phyloP scores from a whole-genome alignment of 2,888 invertebrate species.

The Pedicia rivosa region DNA sequence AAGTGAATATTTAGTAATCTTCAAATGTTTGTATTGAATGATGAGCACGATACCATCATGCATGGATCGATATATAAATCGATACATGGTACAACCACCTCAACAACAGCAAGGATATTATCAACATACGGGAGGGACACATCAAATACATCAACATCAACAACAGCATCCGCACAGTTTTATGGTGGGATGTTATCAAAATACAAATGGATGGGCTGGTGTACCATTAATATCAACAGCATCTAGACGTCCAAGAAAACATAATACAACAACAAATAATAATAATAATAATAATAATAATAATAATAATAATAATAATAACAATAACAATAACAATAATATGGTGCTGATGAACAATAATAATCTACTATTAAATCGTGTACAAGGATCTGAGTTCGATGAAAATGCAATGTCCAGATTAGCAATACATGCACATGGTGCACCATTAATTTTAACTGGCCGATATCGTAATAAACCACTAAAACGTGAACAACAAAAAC shows the following conservation, averaged over 20 bases:
- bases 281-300: slow-evolving; percentile 4
- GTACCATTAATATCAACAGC: slow-evolving; percentile 69
- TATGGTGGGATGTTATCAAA: slow-evolving; percentile 12
- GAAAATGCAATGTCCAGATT: slow-evolving; percentile 42
- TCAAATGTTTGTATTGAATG: slow-evolving; percentile 9
- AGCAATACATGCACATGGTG: slow-evolving; percentile 71
- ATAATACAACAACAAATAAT: slow-evolving; percentile 10
- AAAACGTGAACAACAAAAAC: slow-evolving; percentile 12
- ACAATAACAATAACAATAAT: too few species aligned
- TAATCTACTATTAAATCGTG: slow-evolving; percentile 9
- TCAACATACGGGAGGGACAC: slow-evolving; percentile 9
- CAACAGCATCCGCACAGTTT: slow-evolving; percentile 23
- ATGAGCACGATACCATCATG: slow-evolving; percentile 10
- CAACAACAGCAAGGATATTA: slow-evolving; percentile 11
- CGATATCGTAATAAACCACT: slow-evolving; percentile 30
- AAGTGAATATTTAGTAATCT: too few species aligned
- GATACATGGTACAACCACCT: slow-evolving; percentile 9
- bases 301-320: slow-evolving; percentile 4
- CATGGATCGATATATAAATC: slow-evolving; percentile 11
- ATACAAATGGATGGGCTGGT: slow-evolving; percentile 53
- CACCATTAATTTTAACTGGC: slow-evolving; percentile 62
- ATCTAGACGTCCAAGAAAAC: slow-evolving; percentile 32
- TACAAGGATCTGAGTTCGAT: slow-evolving; percentile 13
- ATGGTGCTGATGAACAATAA: slow-evolving; percentile 7
- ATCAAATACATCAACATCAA: slow-evolving; percentile 8